Conservation (phyloP, 1,140 invertebrate species). For the Papilio glaucus region DNA sequence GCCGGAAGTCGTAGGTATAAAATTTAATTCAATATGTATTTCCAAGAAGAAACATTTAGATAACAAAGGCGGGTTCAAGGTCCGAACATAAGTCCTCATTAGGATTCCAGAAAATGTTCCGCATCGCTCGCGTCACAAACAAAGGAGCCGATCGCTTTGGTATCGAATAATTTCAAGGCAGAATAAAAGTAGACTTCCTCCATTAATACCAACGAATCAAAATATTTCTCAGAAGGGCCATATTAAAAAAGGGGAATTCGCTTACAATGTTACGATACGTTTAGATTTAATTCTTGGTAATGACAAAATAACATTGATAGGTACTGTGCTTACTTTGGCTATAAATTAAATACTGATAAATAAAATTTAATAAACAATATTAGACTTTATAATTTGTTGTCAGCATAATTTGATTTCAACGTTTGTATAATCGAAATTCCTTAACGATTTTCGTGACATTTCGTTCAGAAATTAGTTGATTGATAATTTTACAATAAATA, state of each 20-base stretch:
- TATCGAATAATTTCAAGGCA: constrained; percentile 51
- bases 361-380: too few species aligned
- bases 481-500: background rate
- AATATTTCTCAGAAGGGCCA: constrained; percentile 60
- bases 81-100: constrained; percentile 51
- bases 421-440: too few species aligned
- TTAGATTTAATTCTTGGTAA: background rate
- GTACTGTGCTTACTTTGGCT: background rate
- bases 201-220: constrained; percentile 48
- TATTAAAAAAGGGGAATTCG: constrained; percentile 43
- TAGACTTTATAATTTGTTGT: too few species aligned
- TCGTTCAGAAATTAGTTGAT: background rate
- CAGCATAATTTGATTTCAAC: background rate
- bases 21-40: constrained; percentile 44
- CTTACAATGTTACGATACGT: constrained; percentile 27
- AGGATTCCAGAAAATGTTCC: constrained; percentile 52
- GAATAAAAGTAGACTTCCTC: constrained; percentile 51
- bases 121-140: constrained; percentile 47
- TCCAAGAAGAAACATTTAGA: constrained; percentile 41
- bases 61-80: constrained; percentile 40
- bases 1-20: constrained; percentile 45
- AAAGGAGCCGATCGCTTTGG: constrained; percentile 49
- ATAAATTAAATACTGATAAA: too few species aligned
- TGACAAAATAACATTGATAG: background rate
- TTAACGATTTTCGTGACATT: background rate